These are phyloP conservation scores for Clupea harengus DNA, from an alignment of 2,113 vertebrate genomes.

Conservation along the genomic window DNA sequence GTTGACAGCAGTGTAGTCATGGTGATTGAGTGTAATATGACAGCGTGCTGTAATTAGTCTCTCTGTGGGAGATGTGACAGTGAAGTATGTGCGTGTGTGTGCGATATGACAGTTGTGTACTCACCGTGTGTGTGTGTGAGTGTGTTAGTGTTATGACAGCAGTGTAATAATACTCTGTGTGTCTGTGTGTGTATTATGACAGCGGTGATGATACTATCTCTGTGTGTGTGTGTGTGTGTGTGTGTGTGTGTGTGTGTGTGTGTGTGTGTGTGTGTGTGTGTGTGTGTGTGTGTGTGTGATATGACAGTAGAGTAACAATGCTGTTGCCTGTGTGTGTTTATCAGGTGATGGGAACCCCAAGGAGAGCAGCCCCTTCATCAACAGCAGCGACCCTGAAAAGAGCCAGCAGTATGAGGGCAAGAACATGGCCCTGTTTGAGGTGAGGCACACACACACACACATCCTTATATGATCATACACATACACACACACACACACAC, in stretches of 20 bases:
- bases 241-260: conserved; percentile 17
- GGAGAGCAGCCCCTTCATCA: conserved; percentile 98
- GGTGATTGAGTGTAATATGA: no score
- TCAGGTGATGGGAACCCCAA: conserved; percentile 95
- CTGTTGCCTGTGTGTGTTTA: conserved; percentile 34
- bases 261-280: conserved; percentile 17
- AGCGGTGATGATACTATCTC: not conserved
- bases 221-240: conserved; percentile 2
- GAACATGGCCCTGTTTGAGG: conserved; percentile 98
- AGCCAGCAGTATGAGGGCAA: conserved; percentile 92
- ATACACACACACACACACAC: no score
- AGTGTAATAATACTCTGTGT: not conserved
- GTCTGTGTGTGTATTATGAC: conserved; percentile 15
- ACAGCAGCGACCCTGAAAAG: conserved; percentile 93
- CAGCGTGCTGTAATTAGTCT: no score
- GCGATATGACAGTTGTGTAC: no score
- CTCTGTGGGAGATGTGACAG: no score
- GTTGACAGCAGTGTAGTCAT: no score
- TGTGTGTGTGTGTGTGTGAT: not conserved
- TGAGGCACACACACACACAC: conserved; percentile 53
- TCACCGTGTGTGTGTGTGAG: no score
- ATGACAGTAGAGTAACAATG: not conserved
- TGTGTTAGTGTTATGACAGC: not conserved
- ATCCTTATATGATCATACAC: not conserved
- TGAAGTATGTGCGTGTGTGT: no score